These are phyloP conservation scores for Antechinus flavipes DNA, from an alignment of 2,113 vertebrate species.

Conservation along the genomic window DNA sequence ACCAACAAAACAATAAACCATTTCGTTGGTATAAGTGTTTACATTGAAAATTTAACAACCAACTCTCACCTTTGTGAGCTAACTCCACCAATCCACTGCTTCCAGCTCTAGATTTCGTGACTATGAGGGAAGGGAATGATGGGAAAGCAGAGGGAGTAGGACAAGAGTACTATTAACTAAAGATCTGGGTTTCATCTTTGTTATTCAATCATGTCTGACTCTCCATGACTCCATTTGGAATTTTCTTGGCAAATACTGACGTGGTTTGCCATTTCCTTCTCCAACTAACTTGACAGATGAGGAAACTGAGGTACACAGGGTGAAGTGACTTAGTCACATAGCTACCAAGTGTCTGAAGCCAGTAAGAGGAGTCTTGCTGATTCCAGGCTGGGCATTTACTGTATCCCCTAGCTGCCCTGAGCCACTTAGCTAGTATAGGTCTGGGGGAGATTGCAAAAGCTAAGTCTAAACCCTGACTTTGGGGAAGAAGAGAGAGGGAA, in stretches of 20 bases:
- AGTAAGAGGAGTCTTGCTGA: neutral
- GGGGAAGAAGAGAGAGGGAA: neutral
- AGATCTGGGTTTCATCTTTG: too few species aligned
- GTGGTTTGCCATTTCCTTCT: neutral
- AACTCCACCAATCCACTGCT: too few species aligned
- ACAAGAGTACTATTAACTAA: too few species aligned
- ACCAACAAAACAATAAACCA: too few species aligned
- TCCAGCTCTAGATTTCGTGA: too few species aligned
- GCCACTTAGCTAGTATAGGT: neutral
- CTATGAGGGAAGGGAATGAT: too few species aligned
- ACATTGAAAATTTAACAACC: neutral
- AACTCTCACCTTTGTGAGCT: neutral
- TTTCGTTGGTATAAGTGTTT: neutral
- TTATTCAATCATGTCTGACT: too few species aligned
- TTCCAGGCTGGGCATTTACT: neutral
- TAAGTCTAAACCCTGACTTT: neutral
- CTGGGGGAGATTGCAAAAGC: neutral
- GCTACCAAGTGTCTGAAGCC: neutral
- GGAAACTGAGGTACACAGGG: neutral
- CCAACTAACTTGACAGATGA: neutral
- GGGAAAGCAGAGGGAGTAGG: too few species aligned
- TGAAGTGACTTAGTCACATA: neutral
- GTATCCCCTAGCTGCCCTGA: neutral
- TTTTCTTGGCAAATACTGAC: too few species aligned
- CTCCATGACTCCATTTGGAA: too few species aligned